Base-by-base conservation (phyloP, 1,140 invertebrate species). In the Drosophila biarmipes region DNA sequence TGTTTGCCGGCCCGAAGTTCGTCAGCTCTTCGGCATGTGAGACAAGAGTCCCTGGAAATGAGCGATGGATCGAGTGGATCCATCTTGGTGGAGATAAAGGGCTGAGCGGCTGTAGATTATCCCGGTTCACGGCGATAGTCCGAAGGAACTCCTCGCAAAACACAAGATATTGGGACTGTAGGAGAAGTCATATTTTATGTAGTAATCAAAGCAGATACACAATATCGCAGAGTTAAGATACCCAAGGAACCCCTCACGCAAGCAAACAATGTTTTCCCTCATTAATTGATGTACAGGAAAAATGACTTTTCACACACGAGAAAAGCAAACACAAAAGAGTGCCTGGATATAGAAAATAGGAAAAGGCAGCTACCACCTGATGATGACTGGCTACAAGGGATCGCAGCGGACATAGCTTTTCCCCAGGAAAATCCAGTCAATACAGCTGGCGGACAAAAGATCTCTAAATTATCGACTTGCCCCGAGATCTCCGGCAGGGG, bases 401-500 rank as follows among this genome's bases (percentile, higher is more conserved):
- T 55, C 31, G 27, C 34, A 57, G 34, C 35, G 19, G 14, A 27
- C 24, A 29, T 10, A 59, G 66, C 68, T 72, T 72, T 52, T 37
- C 17, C 52, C 64, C 7, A 42, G 67, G 27, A 59, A 55, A 59
- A 57, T 67, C 49, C 40, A 31, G 55, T 14, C 43, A 63, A 63
- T 21, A n/a, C 52, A 48, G 49, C 12, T 45, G 27, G 27, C 49
- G 57, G 45, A 74, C 58, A 72, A 76, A 76, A 86, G 82, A 89
- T 82, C 78, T 82, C 75, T 78, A 87, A 87, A 87, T 86, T 82
- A 86, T 86, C 66, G 74, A 51, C 56, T 53, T 34, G 38, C 45
- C 43, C 37, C 34, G 15, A 29, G 14, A 5, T 10, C 12, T 4
- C 43, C 17, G 6, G 42, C n/a, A 38, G 31, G 34, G n/a, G 6